Evolutionary conservation across 2,797 vertebrate species (phyloP).

Genomic region (Lacerta viridis): DNA sequence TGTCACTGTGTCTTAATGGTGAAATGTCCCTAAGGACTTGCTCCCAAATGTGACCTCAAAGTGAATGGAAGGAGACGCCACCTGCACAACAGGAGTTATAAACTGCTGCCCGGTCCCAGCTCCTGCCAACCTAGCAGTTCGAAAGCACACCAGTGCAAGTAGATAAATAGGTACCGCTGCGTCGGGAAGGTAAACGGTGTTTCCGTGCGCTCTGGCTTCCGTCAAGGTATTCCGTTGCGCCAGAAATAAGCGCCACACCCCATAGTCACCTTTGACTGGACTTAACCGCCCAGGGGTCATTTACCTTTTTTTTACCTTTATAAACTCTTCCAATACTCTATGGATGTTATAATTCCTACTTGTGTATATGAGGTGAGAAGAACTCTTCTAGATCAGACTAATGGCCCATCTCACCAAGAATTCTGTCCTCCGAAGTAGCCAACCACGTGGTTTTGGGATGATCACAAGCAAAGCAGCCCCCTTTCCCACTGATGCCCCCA

Average conservation of each 20-base stretch:
- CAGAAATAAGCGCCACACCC: too few relatives aligned
- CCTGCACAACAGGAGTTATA: neutral
- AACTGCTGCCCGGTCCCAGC: too few relatives aligned
- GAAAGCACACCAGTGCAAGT: too few relatives aligned
- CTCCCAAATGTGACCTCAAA: too few relatives aligned
- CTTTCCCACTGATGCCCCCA: neutral
- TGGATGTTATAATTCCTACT: neutral
- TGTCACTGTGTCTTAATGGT: neutral
- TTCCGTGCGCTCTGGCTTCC: too few relatives aligned
- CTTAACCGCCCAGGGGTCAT: too few relatives aligned
- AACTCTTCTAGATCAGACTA: neutral
- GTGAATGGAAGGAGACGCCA: neutral
- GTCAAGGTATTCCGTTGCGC: too few relatives aligned
- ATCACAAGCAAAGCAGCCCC: neutral
- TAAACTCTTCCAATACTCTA: neutral
- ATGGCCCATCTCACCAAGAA: neutral
- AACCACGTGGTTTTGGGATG: neutral
- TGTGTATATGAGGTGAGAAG: neutral
- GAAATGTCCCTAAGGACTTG: neutral
- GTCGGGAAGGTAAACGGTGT: fast-evolving
- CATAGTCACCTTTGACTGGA: too few relatives aligned
- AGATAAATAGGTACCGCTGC: too few relatives aligned
- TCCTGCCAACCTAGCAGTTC: too few relatives aligned
- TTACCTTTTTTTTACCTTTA: too few relatives aligned
- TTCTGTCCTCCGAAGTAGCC: neutral